Percentiles rank a stretch among this genome's conserved stretches.
phyloP scores from a whole-genome alignment of 2,888 invertebrate species.

The Cyrtodaria siliqua region DNA sequence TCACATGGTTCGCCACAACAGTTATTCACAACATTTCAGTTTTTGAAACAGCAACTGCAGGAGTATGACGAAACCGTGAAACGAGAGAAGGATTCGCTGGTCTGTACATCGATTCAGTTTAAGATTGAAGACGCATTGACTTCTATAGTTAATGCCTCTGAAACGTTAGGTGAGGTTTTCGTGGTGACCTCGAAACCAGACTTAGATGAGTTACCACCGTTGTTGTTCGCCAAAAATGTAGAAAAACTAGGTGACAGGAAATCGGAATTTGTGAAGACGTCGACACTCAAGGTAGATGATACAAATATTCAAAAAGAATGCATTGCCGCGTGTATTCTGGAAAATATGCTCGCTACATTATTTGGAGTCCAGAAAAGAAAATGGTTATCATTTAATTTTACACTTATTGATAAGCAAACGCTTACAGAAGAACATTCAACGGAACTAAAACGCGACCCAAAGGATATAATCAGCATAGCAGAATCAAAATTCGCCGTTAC shows the following conservation, averaged over 20 bases:
- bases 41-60: constrained; percentile 42
- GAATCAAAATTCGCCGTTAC: constrained; percentile 35
- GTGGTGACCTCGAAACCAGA: constrained; percentile 24
- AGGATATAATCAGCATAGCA: constrained; percentile 36
- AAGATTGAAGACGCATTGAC: constrained; percentile 29
- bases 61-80: constrained; percentile 36
- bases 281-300: constrained; percentile 5
- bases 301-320: constrained; percentile 4
- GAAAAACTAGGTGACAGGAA: constrained; percentile 13
- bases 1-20: constrained; percentile 44
- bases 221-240: constrained; percentile 27
- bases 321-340: constrained; percentile 24
- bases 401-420: constrained; percentile 23
- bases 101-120: constrained; percentile 27
- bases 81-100: constrained; percentile 33
- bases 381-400: constrained; percentile 37
- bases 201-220: constrained; percentile 25
- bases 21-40: constrained; percentile 43
- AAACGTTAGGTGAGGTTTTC: constrained; percentile 31
- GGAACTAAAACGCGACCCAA: constrained; percentile 47
- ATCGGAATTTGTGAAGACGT: constrained; percentile 29
- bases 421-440: constrained; percentile 24
- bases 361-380: constrained; percentile 42
- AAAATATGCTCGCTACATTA: constrained; percentile 31
- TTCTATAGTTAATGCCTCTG: constrained; percentile 16